Conservation (phyloP, 2,888 invertebrate species). For the Rhorus exstirpatorius region DNA sequence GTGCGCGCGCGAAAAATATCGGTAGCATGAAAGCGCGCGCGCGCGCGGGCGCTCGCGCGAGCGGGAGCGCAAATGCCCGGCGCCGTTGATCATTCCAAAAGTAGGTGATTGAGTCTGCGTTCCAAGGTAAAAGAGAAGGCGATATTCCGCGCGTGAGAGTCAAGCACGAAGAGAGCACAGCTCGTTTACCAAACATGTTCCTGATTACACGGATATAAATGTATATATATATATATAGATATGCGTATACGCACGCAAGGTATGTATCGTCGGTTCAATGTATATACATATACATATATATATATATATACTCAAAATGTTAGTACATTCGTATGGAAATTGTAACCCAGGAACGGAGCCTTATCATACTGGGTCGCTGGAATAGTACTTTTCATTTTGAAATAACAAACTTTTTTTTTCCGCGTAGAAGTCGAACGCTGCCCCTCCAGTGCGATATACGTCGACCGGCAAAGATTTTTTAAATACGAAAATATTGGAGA, state of each 20-base stretch:
- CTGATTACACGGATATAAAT: too few relatives aligned
- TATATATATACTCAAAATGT: too few relatives aligned
- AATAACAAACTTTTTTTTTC: background rate
- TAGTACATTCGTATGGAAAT: background rate
- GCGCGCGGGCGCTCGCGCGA: too few relatives aligned
- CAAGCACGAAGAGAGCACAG: conserved; percentile 38
- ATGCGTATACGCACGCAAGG: background rate
- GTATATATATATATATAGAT: background rate
- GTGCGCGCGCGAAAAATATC: conserved; percentile 51
- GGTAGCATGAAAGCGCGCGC: conserved; percentile 48
- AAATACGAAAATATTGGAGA: too few relatives aligned
- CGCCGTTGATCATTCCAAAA: conserved; percentile 69
- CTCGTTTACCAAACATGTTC: conserved; percentile 34
- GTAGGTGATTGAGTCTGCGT: conserved; percentile 70
- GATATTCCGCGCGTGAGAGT: conserved; percentile 55
- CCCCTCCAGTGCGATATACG: too few relatives aligned
- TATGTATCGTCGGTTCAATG: too few relatives aligned
- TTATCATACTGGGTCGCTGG: conserved; percentile 31
- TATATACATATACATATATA: too few relatives aligned
- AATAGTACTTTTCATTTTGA: conserved; percentile 8
- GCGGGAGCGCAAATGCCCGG: conserved; percentile 55
- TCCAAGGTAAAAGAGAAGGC: conserved; percentile 66
- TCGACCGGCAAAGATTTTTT: too few relatives aligned
- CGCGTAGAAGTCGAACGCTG: too few relatives aligned
- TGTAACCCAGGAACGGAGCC: conserved; percentile 25